phyloP scores from a whole-genome alignment of 2,888 invertebrate species.

The Chloroclysta siterata region DNA sequence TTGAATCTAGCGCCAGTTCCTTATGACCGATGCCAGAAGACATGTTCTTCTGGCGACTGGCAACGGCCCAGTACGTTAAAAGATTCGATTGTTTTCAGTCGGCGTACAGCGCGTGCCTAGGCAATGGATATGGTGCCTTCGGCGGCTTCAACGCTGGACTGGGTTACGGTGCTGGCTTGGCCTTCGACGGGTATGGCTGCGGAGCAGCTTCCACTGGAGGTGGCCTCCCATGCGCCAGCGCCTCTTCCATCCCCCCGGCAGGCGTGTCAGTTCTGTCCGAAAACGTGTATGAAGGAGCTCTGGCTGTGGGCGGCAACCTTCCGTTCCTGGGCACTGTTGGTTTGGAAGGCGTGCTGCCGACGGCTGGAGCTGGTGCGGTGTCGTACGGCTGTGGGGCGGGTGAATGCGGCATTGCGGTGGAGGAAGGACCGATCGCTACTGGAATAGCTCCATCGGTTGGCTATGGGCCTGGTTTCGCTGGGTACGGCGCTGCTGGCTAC shows the following conservation, averaged over 20 bases:
- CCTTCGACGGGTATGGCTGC: conserved; percentile 7
- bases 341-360: conserved; percentile 50
- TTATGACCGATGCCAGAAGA: no score
- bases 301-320: conserved; percentile 50
- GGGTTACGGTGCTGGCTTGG: conserved; percentile 15
- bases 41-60: no score
- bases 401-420: conserved; percentile 34
- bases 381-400: conserved; percentile 50
- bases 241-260: conserved; percentile 50
- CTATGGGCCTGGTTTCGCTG: conserved; percentile 5
- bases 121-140: conserved; percentile 28
- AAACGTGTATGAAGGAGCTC: conserved; percentile 52
- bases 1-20: no score
- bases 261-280: conserved; percentile 57
- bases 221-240: conserved; percentile 43
- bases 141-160: conserved; percentile 20
- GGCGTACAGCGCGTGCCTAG: conserved; percentile 6
- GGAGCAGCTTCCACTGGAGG: conserved; percentile 44
- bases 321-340: conserved; percentile 54
- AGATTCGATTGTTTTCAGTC: conserved; percentile 2
- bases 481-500: conserved; percentile 13
- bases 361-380: conserved; percentile 49
- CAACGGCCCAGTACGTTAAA: no score
- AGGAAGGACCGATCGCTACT: conserved; percentile 27
- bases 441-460: conserved; percentile 13